These are phyloP conservation scores for Semicossyphus pulcher DNA, from an alignment of 2,113 vertebrate species.

Conservation along the genomic window DNA sequence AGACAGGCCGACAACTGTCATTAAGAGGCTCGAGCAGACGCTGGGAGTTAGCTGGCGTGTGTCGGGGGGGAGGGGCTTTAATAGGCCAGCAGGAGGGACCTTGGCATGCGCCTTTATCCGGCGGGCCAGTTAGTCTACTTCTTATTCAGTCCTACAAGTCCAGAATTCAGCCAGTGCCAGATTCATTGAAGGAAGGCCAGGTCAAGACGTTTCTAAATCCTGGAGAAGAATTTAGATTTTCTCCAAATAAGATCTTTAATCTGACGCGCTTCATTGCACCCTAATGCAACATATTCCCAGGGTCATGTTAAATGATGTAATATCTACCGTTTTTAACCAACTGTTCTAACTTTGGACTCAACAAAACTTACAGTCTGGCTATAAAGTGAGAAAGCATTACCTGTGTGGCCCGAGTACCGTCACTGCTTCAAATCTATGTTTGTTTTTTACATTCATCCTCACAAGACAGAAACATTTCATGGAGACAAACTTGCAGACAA, in stretches of 20 bases:
- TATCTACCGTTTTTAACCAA: too few relatives aligned
- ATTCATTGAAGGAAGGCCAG: too few relatives aligned
- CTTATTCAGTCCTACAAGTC: neutral
- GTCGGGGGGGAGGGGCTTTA: constrained; percentile 2
- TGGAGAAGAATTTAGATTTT: neutral
- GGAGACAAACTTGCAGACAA: too few relatives aligned
- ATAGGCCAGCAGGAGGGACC: constrained; percentile 35
- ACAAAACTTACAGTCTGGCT: too few relatives aligned
- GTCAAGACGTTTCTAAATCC: neutral
- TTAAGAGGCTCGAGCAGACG: constrained; percentile 61
- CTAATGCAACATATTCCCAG: too few relatives aligned
- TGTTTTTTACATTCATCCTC: too few relatives aligned
- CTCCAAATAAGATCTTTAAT: neutral
- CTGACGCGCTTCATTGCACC: neutral
- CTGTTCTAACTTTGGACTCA: too few relatives aligned
- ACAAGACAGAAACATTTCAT: too few relatives aligned
- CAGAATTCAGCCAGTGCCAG: constrained; percentile 1
- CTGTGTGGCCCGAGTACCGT: too few relatives aligned
- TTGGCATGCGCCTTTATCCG: constrained; percentile 32
- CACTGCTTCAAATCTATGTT: too few relatives aligned
- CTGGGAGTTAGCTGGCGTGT: constrained; percentile 26
- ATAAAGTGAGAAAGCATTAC: too few relatives aligned
- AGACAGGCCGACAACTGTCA: constrained; percentile 80
- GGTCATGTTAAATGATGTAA: too few relatives aligned
- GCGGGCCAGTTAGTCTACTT: constrained; percentile 5